Percentiles rank a stretch among this genome's conserved stretches.
Evolutionary conservation across 2,113 vertebrate genomes (phyloP).

Genomic region (human): GRCh38 chr13:63991001-63991500

Average conservation of each 20-base stretch:
- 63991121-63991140: not conserved
- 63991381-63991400: not conserved
- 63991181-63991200: not conserved
- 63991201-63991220: not conserved
- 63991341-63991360: not conserved
- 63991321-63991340: not conserved
- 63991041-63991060: not conserved
- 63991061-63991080: not conserved
- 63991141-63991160: not conserved
- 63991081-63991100: not conserved
- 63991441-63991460: not conserved
- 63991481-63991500: not conserved
- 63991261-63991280: not conserved
- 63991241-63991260: not conserved
- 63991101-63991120: not conserved
- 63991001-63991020: not conserved
- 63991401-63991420: not conserved
- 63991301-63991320: not conserved
- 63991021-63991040: not conserved
- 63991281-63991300: not conserved
- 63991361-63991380: not conserved
- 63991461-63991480: not conserved
- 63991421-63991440: not conserved
- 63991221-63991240: not conserved
- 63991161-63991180: not conserved